phyloP scores from a whole-genome alignment of 1,140 invertebrate species.

The Zaprionus tsacasi region DNA sequence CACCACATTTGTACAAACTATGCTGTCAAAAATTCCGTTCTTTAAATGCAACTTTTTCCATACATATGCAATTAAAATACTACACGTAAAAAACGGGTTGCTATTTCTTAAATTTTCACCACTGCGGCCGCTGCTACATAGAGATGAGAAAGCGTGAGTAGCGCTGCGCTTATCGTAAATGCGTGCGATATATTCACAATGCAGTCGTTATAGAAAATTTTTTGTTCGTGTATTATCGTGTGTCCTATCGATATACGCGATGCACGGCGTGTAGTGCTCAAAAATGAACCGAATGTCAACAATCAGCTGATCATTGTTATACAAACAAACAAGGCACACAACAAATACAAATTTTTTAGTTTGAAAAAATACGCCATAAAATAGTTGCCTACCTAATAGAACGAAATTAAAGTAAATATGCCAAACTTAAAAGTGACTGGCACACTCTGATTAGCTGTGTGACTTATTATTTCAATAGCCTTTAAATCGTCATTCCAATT shows the following conservation, averaged over 20 bases:
- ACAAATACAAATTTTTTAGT: neutral
- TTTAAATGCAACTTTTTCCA: constrained; percentile 13
- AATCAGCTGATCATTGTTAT: constrained; percentile 21
- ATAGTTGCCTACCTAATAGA: neutral
- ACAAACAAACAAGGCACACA: constrained; percentile 10
- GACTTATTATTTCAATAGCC: neutral
- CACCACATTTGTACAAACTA: constrained; percentile 17
- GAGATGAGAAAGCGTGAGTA: constrained; percentile 30
- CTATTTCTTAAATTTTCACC: constrained; percentile 49
- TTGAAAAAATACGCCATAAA: neutral
- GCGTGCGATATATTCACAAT: constrained; percentile 30
- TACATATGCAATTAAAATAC: constrained; percentile 42
- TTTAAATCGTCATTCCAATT: neutral
- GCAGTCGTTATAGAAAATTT: constrained; percentile 16
- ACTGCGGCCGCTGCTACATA: constrained; percentile 49
- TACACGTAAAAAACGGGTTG: constrained; percentile 38
- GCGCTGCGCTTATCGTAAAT: constrained; percentile 22
- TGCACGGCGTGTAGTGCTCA: constrained; percentile 12
- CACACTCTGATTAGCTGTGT: neutral
- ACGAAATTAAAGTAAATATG: neutral
- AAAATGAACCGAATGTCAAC: neutral
- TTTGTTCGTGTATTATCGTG: neutral
- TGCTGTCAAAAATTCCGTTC: neutral
- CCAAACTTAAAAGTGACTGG: neutral
- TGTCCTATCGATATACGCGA: neutral